Conservation (phyloP, 2,888 invertebrate species). For the Vesta saturnalis region DNA sequence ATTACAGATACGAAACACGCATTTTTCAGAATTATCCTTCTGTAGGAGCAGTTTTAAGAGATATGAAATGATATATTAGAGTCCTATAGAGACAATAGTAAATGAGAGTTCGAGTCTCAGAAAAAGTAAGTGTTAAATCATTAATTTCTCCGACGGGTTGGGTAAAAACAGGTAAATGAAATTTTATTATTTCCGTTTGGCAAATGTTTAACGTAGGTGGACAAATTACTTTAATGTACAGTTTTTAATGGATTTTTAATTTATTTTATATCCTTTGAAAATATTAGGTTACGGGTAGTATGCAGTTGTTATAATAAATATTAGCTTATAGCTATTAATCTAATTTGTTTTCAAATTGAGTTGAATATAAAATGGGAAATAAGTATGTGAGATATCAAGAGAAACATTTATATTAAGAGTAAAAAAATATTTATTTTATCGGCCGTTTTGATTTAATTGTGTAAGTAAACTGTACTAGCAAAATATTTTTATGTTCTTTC, state of each 20-base stretch:
- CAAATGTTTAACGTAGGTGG: constrained; percentile 26
- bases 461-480: too few relatives aligned
- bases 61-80: constrained; percentile 38
- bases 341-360: too few relatives aligned
- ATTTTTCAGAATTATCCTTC: constrained; percentile 40
- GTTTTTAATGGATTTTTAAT: constrained; percentile 29
- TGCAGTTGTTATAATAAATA: too few relatives aligned
- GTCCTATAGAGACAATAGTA: constrained; percentile 37
- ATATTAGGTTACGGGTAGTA: too few relatives aligned
- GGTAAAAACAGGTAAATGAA: constrained; percentile 36
- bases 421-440: too few relatives aligned
- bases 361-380: too few relatives aligned
- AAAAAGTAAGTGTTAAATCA: constrained; percentile 37
- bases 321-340: too few relatives aligned
- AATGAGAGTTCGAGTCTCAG: constrained; percentile 28
- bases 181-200: constrained; percentile 35
- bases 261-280: constrained; percentile 1
- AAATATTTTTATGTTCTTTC: too few relatives aligned
- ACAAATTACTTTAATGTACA: constrained; percentile 23
- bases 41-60: constrained; percentile 32
- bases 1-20: constrained; percentile 37
- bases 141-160: constrained; percentile 35
- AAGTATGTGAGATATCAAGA: too few relatives aligned
- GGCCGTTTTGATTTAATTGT: too few relatives aligned
- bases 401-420: too few relatives aligned